Conservation (phyloP, 1,140 invertebrate species). For the Chironomus tepperi region DNA sequence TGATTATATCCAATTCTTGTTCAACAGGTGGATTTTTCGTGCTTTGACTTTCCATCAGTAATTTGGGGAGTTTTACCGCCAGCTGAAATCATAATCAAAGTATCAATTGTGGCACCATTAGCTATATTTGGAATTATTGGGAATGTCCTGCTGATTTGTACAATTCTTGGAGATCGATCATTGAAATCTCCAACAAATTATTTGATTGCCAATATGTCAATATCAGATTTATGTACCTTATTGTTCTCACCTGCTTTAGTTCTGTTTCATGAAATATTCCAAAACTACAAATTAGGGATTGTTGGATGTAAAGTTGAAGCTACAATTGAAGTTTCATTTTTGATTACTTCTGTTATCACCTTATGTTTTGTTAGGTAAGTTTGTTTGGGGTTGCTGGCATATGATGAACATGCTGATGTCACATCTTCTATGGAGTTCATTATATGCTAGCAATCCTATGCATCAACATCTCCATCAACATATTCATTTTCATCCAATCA, state of each 20-base stretch:
- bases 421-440: no score
- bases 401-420: no score
- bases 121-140: conserved; percentile 59
- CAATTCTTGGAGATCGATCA: conserved; percentile 55
- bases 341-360: conserved; percentile 64
- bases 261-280: conserved; percentile 59
- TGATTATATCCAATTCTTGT: not conserved
- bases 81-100: conserved; percentile 53
- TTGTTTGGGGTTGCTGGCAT: no score
- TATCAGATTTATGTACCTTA: conserved; percentile 65
- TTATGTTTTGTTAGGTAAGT: conserved; percentile 52
- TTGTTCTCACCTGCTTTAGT: conserved; percentile 64
- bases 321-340: conserved; percentile 53
- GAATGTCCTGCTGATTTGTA: conserved; percentile 59
- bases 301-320: conserved; percentile 61
- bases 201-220: conserved; percentile 68
- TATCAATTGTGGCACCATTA: conserved; percentile 48
- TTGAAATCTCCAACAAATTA: conserved; percentile 69
- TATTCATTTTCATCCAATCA: conserved; percentile 33
- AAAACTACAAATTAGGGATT: conserved; percentile 61
- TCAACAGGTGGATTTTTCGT: conserved; percentile 39
- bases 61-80: conserved; percentile 52
- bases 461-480: no score
- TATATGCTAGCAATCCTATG: no score
- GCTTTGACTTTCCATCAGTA: conserved; percentile 45